Percentiles rank a stretch among this genome's conserved stretches.
Conservation (phyloP, 1,140 invertebrate genomes). For the Camponotus floridanus region DNA sequence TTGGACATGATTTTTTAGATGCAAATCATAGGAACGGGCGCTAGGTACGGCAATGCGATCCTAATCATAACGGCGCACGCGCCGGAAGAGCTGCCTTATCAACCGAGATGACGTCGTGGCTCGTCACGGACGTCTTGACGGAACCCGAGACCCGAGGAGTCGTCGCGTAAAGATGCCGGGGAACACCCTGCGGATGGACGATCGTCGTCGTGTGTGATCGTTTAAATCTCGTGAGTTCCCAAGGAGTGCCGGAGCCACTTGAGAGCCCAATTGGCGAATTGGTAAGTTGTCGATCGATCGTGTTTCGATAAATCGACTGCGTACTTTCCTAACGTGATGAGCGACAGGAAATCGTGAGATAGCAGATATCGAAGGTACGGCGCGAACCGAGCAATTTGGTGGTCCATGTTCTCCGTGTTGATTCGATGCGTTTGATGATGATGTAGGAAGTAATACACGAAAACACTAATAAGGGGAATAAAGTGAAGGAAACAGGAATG, state of each 20-base stretch:
- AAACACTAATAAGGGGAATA: not conserved
- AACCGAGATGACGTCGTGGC: constrained; percentile 45
- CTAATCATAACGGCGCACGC: constrained; percentile 23
- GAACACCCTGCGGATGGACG: constrained; percentile 21
- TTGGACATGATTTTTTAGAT: not conserved
- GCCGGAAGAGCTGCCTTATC: constrained; percentile 40
- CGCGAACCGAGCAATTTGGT: constrained; percentile 21
- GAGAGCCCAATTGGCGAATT: not conserved
- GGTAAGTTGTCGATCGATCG: constrained; percentile 43
- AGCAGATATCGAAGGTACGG: constrained; percentile 26
- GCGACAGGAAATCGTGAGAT: not conserved
- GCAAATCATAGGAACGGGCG: too few relatives aligned
- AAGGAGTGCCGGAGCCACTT: not conserved
- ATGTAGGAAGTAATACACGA: not conserved
- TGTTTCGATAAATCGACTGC: constrained; percentile 15
- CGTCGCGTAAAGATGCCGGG: constrained; percentile 38
- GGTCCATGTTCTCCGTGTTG: too few relatives aligned
- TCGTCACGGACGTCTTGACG: constrained; percentile 16
- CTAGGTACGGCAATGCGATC: not conserved
- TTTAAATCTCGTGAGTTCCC: not conserved
- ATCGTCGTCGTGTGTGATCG: constrained; percentile 41
- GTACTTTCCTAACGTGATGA: not conserved
- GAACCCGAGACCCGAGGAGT: constrained; percentile 3
- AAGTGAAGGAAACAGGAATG: not conserved
- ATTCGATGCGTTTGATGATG: constrained; percentile 21